Evolutionary conservation across 2,113 vertebrate species (phyloP).

Genomic region (Oreochromis aureus): DNA sequence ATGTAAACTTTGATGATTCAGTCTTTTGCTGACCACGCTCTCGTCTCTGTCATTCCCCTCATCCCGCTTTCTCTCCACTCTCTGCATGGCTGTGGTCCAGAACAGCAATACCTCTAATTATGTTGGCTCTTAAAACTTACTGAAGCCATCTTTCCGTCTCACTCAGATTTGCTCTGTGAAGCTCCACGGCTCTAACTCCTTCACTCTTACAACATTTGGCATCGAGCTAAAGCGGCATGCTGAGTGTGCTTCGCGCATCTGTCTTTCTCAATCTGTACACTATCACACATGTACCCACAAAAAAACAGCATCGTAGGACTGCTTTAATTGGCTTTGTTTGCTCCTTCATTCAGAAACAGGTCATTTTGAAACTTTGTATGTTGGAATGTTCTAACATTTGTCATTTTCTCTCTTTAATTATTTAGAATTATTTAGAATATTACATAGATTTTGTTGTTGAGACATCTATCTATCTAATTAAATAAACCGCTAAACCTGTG

Average conservation of each 20-base stretch:
- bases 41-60: neutral
- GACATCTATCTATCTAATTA: neutral
- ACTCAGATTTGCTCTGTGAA: slow-evolving; percentile 11
- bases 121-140: slow-evolving; percentile 80
- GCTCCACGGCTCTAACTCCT: neutral
- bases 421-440: neutral
- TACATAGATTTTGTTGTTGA: neutral
- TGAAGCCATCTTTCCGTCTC: slow-evolving; percentile 25
- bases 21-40: slow-evolving; percentile 23
- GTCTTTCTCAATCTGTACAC: neutral
- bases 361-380: neutral
- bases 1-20: slow-evolving; percentile 10
- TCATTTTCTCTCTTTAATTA: neutral
- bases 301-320: neutral
- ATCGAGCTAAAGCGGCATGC: slow-evolving; percentile 79
- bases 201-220: slow-evolving; percentile 60
- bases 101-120: slow-evolving; percentile 89
- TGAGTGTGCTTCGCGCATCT: slow-evolving; percentile 63
- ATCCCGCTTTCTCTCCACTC: neutral
- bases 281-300: neutral
- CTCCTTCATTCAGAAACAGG: neutral
- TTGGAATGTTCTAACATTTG: neutral
- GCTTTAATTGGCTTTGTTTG: neutral
- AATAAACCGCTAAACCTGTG: neutral
- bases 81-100: slow-evolving; percentile 83